phyloP scores from a whole-genome alignment of 2,888 invertebrate species.

The Perizoma affinitatum region DNA sequence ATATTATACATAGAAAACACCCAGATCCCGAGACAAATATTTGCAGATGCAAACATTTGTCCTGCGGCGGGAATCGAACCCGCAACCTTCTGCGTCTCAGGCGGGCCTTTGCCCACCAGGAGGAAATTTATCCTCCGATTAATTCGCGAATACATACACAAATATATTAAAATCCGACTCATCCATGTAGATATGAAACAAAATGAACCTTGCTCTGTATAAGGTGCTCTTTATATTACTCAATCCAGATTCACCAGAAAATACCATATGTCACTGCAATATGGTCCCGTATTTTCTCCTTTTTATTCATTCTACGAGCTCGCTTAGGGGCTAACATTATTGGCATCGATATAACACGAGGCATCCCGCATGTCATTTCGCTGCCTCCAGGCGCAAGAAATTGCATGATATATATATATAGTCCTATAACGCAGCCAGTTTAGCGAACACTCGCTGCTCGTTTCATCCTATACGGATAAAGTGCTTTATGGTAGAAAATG shows the following conservation, averaged over 20 bases:
- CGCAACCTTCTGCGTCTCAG: too few relatives aligned
- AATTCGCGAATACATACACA: too few relatives aligned
- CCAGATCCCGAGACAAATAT: too few relatives aligned
- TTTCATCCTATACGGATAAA: conserved; percentile 15
- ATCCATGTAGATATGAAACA: too few relatives aligned
- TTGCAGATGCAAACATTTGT: too few relatives aligned
- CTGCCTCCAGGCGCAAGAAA: conserved; percentile 76
- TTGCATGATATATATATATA: conserved; percentile 77
- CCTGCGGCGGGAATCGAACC: too few relatives aligned
- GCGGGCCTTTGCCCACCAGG: too few relatives aligned
- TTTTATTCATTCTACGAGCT: conserved; percentile 52
- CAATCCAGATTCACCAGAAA: conserved; percentile 12
- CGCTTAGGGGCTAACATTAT: conserved; percentile 61
- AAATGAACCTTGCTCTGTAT: too few relatives aligned
- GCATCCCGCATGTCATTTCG: conserved; percentile 72
- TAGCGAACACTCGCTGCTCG: conserved; percentile 43
- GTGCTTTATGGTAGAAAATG: conserved; percentile 28
- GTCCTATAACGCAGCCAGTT: conserved; percentile 56
- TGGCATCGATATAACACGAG: conserved; percentile 67
- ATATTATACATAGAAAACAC: too few relatives aligned
- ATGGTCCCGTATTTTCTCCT: conserved; percentile 43
- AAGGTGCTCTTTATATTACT: conserved; percentile 1
- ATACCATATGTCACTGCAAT: conserved; percentile 22
- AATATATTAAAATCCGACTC: too few relatives aligned
- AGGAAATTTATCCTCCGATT: too few relatives aligned